Evolutionary conservation across 2,113 vertebrate species (phyloP).

Genomic region (Pelusios castaneus): DNA sequence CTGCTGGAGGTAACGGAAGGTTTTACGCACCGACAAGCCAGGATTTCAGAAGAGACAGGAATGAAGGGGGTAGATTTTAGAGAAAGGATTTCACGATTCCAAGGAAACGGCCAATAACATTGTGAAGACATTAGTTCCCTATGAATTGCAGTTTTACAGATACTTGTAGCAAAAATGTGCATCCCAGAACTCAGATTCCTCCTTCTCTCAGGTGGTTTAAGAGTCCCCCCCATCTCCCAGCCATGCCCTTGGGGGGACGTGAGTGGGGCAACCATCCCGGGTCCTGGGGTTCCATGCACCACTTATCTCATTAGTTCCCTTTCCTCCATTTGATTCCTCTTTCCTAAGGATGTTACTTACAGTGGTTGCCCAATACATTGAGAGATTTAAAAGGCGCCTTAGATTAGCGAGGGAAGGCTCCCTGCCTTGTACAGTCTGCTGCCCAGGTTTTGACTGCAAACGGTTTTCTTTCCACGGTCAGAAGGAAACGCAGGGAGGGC

Average conservation of each 20-base stretch:
- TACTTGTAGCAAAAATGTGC: neutral
- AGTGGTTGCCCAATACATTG: neutral
- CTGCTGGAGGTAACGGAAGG: neutral
- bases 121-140: neutral
- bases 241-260: no score
- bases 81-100: neutral
- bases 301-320: neutral
- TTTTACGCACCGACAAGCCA: neutral
- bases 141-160: fast-evolving
- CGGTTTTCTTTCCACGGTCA: neutral
- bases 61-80: neutral
- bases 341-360: neutral
- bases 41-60: neutral
- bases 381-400: neutral
- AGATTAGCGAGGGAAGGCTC: fast-evolving
- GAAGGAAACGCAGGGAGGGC: neutral
- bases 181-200: fast-evolving
- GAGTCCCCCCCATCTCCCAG: neutral
- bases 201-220: fast-evolving
- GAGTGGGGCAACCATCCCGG: no score
- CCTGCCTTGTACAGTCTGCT: fast-evolving
- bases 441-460: fast-evolving
- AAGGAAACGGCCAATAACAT: neutral
- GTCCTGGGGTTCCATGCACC: no score
- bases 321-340: neutral